phyloP scores from a whole-genome alignment of 2,888 invertebrate species.

The Morpho deidamia region DNA sequence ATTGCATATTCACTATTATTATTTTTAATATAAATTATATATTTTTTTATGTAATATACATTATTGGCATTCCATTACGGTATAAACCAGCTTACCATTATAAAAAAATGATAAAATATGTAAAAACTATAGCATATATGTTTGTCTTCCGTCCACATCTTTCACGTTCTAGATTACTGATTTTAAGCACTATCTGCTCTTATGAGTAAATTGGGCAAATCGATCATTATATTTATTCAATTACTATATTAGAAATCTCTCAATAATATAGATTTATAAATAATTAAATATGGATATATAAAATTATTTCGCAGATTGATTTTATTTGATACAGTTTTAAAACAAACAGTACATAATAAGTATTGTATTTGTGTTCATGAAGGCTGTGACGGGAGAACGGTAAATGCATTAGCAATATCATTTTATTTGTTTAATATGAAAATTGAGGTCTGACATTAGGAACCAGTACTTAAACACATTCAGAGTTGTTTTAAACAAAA shows the following conservation, averaged over 20 bases:
- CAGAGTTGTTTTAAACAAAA: too few species aligned
- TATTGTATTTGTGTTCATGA: conserved; percentile 20
- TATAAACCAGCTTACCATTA: not conserved
- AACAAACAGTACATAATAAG: not conserved
- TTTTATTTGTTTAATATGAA: not conserved
- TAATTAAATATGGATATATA: too few species aligned
- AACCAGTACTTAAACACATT: too few species aligned
- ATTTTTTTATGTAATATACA: not conserved
- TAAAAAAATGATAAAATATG: not conserved
- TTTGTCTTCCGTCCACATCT: conserved; percentile 24
- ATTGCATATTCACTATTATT: conserved; percentile 17
- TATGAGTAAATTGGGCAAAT: too few species aligned
- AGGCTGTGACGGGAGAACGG: conserved; percentile 27
- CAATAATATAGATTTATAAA: too few species aligned
- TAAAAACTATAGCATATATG: not conserved
- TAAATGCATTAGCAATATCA: conserved; percentile 7
- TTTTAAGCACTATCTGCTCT: not conserved
- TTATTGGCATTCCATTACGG: conserved; percentile 4
- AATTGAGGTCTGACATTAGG: not conserved
- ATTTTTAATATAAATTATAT: not conserved
- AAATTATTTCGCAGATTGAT: too few species aligned
- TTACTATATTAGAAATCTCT: too few species aligned
- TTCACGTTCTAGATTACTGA: conserved; percentile 8
- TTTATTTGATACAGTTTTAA: not conserved
- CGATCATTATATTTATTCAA: too few species aligned